phyloP scores from a whole-genome alignment of 2,797 vertebrate species.

The Orestias chungarensis region DNA sequence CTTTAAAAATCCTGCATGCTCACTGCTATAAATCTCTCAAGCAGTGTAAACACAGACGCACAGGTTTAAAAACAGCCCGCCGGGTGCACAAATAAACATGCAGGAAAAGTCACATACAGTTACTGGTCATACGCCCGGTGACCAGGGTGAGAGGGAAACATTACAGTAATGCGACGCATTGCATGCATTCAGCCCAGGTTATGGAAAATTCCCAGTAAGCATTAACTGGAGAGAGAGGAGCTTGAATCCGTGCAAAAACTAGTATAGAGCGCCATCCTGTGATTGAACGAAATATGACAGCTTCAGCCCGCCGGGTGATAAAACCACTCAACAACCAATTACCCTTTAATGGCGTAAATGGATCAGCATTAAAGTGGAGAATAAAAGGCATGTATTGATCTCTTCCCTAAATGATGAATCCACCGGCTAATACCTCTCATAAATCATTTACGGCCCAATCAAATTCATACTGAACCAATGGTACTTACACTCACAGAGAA shows the following conservation, averaged over 20 bases:
- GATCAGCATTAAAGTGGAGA: constrained; percentile 34
- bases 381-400: constrained; percentile 60
- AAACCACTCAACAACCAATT: constrained; percentile 37
- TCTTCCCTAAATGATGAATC: constrained; percentile 25
- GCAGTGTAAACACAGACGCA: constrained; percentile 60
- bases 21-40: constrained; percentile 64
- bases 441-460: constrained; percentile 65
- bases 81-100: constrained; percentile 36
- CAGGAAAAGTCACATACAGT: constrained; percentile 28
- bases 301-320: constrained; percentile 12
- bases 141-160: constrained; percentile 68
- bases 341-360: constrained; percentile 51
- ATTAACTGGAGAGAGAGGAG: constrained; percentile 34
- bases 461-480: constrained; percentile 70
- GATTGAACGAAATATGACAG: constrained; percentile 41
- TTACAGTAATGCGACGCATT: constrained; percentile 61
- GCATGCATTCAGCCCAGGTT: constrained; percentile 59
- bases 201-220: constrained; percentile 79
- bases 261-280: constrained; percentile 56
- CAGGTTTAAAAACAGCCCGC: constrained; percentile 32
- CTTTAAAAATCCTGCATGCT: constrained; percentile 67
- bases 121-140: constrained; percentile 55
- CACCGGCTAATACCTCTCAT: constrained; percentile 43
- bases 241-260: background rate
- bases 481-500: constrained; percentile 45